Evolutionary conservation across 2,113 vertebrate genomes (phyloP).

Genomic region (Marmota monax): DNA sequence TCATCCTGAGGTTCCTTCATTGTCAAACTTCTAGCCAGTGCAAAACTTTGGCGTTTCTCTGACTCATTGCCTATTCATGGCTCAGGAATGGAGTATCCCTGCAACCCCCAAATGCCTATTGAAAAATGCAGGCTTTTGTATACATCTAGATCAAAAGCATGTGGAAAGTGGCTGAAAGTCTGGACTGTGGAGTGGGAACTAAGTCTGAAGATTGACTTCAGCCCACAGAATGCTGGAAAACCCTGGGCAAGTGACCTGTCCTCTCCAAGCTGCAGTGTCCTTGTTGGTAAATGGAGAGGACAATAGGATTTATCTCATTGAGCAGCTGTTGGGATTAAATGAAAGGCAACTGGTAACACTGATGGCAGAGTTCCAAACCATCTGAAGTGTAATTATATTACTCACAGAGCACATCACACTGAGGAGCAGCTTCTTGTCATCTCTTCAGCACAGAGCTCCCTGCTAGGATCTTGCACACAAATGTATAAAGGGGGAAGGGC

Average conservation of each 20-base stretch:
- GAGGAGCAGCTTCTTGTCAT: fast-evolving
- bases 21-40: not conserved
- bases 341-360: not conserved
- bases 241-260: not conserved
- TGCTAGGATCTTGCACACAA: too few relatives aligned
- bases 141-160: not conserved
- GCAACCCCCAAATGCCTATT: not conserved
- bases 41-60: not conserved
- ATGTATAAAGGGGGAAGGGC: too few relatives aligned
- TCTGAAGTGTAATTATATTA: not conserved
- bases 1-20: not conserved
- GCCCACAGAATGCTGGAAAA: too few relatives aligned
- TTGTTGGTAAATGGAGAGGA: not conserved
- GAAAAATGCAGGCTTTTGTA: not conserved
- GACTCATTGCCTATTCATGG: not conserved
- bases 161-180: not conserved
- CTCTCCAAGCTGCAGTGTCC: not conserved
- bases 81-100: not conserved
- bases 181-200: not conserved
- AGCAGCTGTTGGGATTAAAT: not conserved
- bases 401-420: not conserved
- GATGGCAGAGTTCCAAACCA: not conserved
- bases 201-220: not conserved
- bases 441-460: not conserved
- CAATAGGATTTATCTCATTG: not conserved